Conservation (phyloP, 2,888 invertebrate genomes). For the Arge pagana region DNA sequence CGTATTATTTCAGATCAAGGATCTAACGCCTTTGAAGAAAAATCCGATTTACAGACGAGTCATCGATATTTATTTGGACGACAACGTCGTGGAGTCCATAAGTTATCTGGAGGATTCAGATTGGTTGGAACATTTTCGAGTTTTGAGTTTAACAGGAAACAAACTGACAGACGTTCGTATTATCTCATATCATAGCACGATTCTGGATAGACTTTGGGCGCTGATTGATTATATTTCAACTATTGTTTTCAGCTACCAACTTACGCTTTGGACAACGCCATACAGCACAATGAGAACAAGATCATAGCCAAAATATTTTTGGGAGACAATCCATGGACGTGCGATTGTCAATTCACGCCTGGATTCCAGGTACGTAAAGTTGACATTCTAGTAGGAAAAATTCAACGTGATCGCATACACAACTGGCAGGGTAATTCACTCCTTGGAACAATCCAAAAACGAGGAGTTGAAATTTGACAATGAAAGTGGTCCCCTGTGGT, state of each 20-base stretch:
- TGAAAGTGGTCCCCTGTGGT: background rate
- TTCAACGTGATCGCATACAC: background rate
- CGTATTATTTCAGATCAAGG: slow-evolving; percentile 62
- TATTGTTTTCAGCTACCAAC: slow-evolving; percentile 69
- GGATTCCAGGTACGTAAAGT: slow-evolving; percentile 67
- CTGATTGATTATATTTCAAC: too few species aligned
- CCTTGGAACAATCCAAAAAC: too few species aligned
- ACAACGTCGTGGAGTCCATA: slow-evolving; percentile 72
- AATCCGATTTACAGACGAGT: slow-evolving; percentile 72
- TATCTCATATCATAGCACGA: background rate
- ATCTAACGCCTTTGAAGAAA: slow-evolving; percentile 66
- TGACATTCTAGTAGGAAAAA: too few species aligned
- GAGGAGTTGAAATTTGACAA: background rate
- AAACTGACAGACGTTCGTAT: slow-evolving; percentile 69
- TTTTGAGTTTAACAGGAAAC: slow-evolving; percentile 78
- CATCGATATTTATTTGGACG: slow-evolving; percentile 76
- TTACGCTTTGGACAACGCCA: slow-evolving; percentile 79
- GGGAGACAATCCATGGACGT: slow-evolving; percentile 81
- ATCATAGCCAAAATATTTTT: slow-evolving; percentile 72
- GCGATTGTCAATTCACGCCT: slow-evolving; percentile 81
- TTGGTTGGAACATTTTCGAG: slow-evolving; percentile 78
- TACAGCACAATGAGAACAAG: slow-evolving; percentile 71
- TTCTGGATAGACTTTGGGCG: slow-evolving; percentile 5
- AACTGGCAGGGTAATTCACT: too few species aligned
- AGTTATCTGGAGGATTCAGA: slow-evolving; percentile 75